These are phyloP conservation scores for Pterocles gutturalis DNA, from an alignment of 2,113 vertebrate genomes.

Conservation along the genomic window DNA sequence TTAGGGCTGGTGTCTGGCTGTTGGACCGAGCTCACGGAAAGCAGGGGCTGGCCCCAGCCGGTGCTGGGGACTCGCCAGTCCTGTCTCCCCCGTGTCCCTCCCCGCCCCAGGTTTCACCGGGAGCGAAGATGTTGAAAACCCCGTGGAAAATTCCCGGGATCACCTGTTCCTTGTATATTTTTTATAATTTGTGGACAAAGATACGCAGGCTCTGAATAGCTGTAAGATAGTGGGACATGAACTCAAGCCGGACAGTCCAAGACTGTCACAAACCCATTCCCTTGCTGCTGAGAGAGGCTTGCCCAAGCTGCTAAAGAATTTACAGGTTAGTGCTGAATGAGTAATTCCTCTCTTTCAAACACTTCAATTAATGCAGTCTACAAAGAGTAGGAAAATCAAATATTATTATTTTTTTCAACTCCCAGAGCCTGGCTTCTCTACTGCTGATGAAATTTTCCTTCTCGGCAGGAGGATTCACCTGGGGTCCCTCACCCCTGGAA, in stretches of 20 bases:
- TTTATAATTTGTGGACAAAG: not conserved
- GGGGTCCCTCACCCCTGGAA: not conserved
- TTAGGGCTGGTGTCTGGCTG: fast-evolving
- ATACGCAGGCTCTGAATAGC: not conserved
- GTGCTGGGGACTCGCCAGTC: not conserved
- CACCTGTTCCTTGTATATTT: not conserved
- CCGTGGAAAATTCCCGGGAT: not conserved
- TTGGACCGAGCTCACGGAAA: not conserved
- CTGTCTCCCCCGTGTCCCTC: no score
- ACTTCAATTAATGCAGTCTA: not conserved
- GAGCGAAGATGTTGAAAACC: not conserved
- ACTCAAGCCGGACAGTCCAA: not conserved
- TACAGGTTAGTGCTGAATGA: not conserved
- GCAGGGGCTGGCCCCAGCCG: fast-evolving
- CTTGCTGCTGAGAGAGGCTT: not conserved
- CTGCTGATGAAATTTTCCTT: not conserved
- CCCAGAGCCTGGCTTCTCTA: not conserved
- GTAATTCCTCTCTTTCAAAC: not conserved
- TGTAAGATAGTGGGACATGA: not conserved
- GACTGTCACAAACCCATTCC: not conserved
- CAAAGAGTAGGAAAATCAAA: not conserved
- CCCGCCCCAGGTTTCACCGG: not conserved
- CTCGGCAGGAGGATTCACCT: not conserved
- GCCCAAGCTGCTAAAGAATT: not conserved
- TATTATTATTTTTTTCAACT: not conserved